Conservation (phyloP, 2,888 invertebrate genomes). For the Cyclophora albipunctata region DNA sequence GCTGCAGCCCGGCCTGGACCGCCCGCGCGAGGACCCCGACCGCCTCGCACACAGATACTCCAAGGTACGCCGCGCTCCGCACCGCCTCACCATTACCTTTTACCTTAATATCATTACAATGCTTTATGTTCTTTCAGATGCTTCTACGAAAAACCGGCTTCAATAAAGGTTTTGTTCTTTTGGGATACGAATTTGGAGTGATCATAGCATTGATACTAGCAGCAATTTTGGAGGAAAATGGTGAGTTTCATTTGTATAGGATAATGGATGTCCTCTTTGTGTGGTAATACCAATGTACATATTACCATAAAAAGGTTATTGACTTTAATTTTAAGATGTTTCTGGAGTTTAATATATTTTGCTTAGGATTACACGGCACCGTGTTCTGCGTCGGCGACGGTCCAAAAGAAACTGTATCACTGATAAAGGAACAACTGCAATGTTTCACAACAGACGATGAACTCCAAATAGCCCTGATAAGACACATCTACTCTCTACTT, state of each 20-base stretch:
- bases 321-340: conserved; percentile 5
- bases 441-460: conserved; percentile 25
- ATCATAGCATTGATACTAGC: conserved; percentile 42
- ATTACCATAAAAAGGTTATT: too few species aligned
- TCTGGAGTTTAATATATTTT: neutral
- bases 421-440: conserved; percentile 28
- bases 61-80: conserved; percentile 16
- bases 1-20: conserved; percentile 36
- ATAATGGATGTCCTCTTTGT: too few species aligned
- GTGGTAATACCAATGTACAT: conserved; percentile 6
- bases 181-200: conserved; percentile 47
- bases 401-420: conserved; percentile 31
- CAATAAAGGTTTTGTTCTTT: conserved; percentile 32
- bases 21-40: conserved; percentile 24
- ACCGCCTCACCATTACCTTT: too few species aligned
- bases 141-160: conserved; percentile 27
- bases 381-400: conserved; percentile 43
- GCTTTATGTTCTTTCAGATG: conserved; percentile 21
- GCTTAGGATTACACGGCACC: conserved; percentile 37
- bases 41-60: conserved; percentile 31
- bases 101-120: too few species aligned
- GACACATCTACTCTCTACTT: conserved; percentile 42
- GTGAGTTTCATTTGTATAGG: too few species aligned
- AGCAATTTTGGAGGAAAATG: conserved; percentile 39
- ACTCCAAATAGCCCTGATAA: conserved; percentile 35